Evolutionary conservation across 2,797 vertebrate species (phyloP).

Genomic region (Cyprinella venusta): DNA sequence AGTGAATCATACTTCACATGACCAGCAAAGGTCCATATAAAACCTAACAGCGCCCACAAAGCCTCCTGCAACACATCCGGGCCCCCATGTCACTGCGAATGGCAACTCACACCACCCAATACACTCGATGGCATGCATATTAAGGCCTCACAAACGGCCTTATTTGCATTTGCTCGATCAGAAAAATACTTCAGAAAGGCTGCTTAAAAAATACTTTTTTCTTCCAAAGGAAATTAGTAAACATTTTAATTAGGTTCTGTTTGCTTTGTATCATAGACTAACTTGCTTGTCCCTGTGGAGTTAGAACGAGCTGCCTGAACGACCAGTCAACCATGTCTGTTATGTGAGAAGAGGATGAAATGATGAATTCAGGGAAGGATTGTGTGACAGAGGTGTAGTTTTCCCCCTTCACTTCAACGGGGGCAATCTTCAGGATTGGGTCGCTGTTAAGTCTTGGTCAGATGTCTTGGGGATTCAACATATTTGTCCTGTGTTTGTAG

Average conservation of each 20-base stretch:
- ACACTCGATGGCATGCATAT: too few relatives aligned
- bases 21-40: too few relatives aligned
- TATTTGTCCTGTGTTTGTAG: neutral
- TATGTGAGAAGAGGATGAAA: slow-evolving; percentile 21
- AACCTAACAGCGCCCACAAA: too few relatives aligned
- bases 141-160: too few relatives aligned
- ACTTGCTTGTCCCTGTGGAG: neutral
- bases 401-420: neutral
- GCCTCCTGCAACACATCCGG: too few relatives aligned
- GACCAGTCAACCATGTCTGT: slow-evolving; percentile 54
- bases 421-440: neutral
- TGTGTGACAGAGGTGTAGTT: slow-evolving; percentile 51
- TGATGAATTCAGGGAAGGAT: slow-evolving; percentile 39
- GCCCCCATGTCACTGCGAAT: too few relatives aligned
- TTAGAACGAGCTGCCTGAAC: slow-evolving; percentile 50
- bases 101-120: too few relatives aligned
- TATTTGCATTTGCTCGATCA: too few relatives aligned
- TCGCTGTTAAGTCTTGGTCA: neutral
- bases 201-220: neutral
- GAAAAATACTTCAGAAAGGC: too few relatives aligned
- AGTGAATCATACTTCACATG: too few relatives aligned
- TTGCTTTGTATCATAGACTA: neutral
- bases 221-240: neutral
- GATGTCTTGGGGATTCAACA: neutral
- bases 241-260: neutral